Evolutionary conservation across 2,113 vertebrate genomes (phyloP).

Genomic region (Caretta caretta): DNA sequence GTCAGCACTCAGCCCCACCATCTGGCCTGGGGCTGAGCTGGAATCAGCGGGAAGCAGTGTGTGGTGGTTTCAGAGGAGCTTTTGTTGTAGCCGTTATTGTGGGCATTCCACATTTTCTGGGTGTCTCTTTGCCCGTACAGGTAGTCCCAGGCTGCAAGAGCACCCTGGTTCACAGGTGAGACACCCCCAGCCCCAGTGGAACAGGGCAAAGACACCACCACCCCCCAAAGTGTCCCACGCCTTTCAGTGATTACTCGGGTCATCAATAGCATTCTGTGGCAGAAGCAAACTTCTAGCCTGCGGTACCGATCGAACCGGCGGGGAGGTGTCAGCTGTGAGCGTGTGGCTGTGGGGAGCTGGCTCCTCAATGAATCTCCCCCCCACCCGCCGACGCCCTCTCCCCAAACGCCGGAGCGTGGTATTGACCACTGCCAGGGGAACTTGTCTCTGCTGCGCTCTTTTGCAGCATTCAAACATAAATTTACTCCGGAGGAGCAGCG

Average conservation of each 20-base stretch:
- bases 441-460: fast-evolving
- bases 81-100: fast-evolving
- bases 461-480: fast-evolving
- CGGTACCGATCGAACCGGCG: background rate
- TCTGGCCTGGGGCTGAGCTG: background rate
- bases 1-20: background rate
- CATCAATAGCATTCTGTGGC: fast-evolving
- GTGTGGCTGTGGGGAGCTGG: fast-evolving
- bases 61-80: background rate
- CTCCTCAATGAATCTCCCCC: background rate
- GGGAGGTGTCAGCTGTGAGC: fast-evolving
- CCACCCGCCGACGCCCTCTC: background rate
- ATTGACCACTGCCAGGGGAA: background rate
- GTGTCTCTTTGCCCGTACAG: background rate
- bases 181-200: background rate
- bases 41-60: background rate
- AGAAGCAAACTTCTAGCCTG: background rate
- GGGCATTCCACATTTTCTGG: background rate
- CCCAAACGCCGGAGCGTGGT: fast-evolving
- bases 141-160: background rate
- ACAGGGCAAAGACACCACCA: too few species aligned
- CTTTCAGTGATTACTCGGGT: fast-evolving
- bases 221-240: background rate
- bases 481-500: background rate
- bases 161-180: background rate